Evolutionary conservation across 2,888 invertebrate genomes (phyloP), one percentile per base, ranked within the genome.

Genomic region (Nineta flava): DNA sequence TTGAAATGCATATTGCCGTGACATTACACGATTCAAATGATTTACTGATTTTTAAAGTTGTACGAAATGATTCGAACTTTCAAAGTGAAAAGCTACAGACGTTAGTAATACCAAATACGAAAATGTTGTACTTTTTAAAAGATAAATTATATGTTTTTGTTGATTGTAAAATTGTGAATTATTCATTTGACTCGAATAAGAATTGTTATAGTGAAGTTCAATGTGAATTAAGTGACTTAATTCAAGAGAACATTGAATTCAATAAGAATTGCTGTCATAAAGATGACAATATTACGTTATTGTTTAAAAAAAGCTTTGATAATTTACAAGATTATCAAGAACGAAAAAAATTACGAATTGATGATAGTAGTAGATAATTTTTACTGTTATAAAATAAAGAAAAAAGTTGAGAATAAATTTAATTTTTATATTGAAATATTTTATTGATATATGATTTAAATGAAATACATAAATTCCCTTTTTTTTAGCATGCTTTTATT

Each of bases 321-420:
- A 86, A 85, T 72, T 77, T 86, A 9, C 80, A 81, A 61, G 85
- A 85, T 58, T 87, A 87, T 66, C 75, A 81, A 60, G 81, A 83
- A 63, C 75, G 80, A 55, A 88, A 87, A 62, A 83, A 78, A 59
- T 72, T 74, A 56, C 74, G 87, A 58, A 66, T 85, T 53, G 76
- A 76, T n/a, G 38, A 15, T 15, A 12, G 6, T 38, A 38, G 5
- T 12, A 38, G 38, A n/a, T n/a, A 38, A 38, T 46, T 45, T 48
- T 42, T 48, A 26, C 26, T 26, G 26, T 26, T 26, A 7, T 26
- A 26, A 2, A 26, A 26, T 26, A 7, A 26, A 26, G 4, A 6
- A 26, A 3, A 26, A 26, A 26, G 26, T 26, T 26, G 26, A 26
- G 26, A 26, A 26, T 26, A 26, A 26, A 26, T 26, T 26, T 26